Evolutionary conservation across 2,113 vertebrate species (phyloP).

Genomic region (Protomyctophum bolini): DNA sequence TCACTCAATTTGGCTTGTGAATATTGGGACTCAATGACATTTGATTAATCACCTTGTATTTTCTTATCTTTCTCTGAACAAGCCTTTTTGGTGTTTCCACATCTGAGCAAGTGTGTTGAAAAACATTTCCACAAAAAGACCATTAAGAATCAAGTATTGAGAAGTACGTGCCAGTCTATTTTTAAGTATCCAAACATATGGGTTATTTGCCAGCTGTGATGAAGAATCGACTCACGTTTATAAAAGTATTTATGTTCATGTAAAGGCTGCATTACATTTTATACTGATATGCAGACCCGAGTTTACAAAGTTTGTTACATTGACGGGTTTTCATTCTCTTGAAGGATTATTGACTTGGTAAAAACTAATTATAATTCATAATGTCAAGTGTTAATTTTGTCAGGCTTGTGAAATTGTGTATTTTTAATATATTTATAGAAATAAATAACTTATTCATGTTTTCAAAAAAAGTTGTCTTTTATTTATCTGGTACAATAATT

Average conservation of each 20-base stretch:
- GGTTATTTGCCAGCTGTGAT: slow-evolving; percentile 26
- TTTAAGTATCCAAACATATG: slow-evolving; percentile 2
- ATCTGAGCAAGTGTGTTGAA: not conserved
- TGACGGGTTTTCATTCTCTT: slow-evolving; percentile 55
- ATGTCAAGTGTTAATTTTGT: slow-evolving; percentile 48
- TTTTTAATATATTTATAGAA: slow-evolving; percentile 77
- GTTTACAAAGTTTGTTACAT: slow-evolving; percentile 55
- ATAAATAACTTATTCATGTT: slow-evolving; percentile 79
- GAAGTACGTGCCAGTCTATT: not conserved
- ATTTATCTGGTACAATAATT: no score
- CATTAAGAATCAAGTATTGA: not conserved
- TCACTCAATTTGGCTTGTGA: not conserved
- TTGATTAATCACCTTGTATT: slow-evolving; percentile 1
- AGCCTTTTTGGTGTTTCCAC: not conserved
- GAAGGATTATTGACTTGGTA: slow-evolving; percentile 50
- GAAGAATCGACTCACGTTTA: not conserved
- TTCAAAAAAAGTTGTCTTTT: not conserved
- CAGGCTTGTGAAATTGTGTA: slow-evolving; percentile 49
- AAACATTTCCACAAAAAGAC: slow-evolving; percentile 5
- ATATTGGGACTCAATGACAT: not conserved
- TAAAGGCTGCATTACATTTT: slow-evolving; percentile 54
- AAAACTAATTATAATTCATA: slow-evolving; percentile 52
- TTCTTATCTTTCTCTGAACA: not conserved
- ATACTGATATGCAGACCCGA: slow-evolving; percentile 46
- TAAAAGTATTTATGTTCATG: slow-evolving; percentile 21